Base-by-base conservation (phyloP, 2,797 vertebrate species). In the Jordanella pulchra region DNA sequence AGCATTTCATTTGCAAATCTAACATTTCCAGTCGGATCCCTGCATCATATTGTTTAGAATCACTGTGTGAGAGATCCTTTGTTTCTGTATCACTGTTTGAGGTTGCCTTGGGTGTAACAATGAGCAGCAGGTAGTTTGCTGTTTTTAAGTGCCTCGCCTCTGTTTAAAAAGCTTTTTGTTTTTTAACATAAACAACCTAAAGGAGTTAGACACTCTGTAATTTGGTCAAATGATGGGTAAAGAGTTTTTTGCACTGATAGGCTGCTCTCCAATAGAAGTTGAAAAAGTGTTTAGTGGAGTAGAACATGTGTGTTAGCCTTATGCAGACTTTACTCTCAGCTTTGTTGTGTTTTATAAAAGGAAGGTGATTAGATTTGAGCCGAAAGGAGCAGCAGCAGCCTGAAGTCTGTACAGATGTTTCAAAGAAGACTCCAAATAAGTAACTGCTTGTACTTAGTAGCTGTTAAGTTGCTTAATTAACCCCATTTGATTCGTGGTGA, bases 141-240 rank as follows among this genome's bases (percentile, higher is more conserved):
- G 78, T 79, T 87, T 88, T 71, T 77, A 83, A 79, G 88, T 82
- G 80, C 61, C 74, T 89, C 80, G 84, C 83, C 81, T 84, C 72
- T 72, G 83, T 81, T 81, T 84, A 79, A 89, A 91, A 82, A 86
- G 83, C 35, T 39, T 86, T 85, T n/a, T n/a, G n/a, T n/a, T n/a
- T 83, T 89, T 92, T 90, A 89, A 90, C 86, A 74, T 70, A 82
- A 87, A 86, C 77, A 86, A 84, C 74, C 86, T 79, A 71, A 78
- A 84, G 85, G 82, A 90, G 77, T 78, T 83, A 88, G 83, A 71
- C 88, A 83, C 83, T 70, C 56, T 68, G 50, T 21, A n/a, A 11
- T 87, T 77, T 84, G 82, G 90, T 87, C 76, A 84, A 78, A 68
- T 82, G 76, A 83, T 64, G 69, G 66, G 27, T 71, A 66, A 79